These are phyloP conservation scores for Tolypeutes matacus DNA, from an alignment of 2,797 vertebrate species.

Conservation along the genomic window DNA sequence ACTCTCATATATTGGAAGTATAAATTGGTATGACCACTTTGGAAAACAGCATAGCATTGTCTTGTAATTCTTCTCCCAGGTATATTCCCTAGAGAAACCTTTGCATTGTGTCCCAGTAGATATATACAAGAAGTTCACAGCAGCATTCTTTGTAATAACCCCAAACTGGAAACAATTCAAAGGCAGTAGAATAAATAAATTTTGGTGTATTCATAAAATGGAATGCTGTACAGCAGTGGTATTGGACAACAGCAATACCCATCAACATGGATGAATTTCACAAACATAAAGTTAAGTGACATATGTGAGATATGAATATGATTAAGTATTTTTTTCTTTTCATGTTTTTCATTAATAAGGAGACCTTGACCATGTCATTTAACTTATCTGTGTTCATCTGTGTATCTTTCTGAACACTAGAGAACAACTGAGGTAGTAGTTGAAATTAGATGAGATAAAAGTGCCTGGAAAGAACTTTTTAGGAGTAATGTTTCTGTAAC, in stretches of 20 bases:
- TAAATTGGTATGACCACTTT: conserved; percentile 12
- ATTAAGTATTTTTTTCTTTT: too few relatives aligned
- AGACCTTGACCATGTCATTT: too few relatives aligned
- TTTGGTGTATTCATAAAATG: background rate
- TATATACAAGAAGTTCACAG: background rate
- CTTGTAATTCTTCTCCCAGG: background rate
- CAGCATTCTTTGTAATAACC: conserved; percentile 27
- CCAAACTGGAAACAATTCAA: conserved; percentile 1
- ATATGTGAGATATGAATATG: conserved; percentile 7
- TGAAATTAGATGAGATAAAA: background rate
- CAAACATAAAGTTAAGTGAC: conserved; percentile 13
- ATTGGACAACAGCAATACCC: background rate
- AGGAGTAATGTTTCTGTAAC: too few relatives aligned
- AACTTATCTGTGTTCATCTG: too few relatives aligned
- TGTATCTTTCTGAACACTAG: too few relatives aligned
- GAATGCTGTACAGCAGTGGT: background rate
- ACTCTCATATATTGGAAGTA: background rate
- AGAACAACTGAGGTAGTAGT: too few relatives aligned
- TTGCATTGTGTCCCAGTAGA: background rate
- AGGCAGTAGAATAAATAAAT: conserved; percentile 12
- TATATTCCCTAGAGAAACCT: background rate
- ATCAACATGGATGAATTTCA: background rate
- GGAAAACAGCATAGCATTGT: background rate
- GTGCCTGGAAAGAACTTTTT: too few relatives aligned
- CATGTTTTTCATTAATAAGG: too few relatives aligned